Percentiles rank a stretch among this genome's conserved stretches.
These are phyloP conservation scores for Montifringilla adamsi DNA, from an alignment of 2,113 vertebrate species.

Conservation along the genomic window DNA sequence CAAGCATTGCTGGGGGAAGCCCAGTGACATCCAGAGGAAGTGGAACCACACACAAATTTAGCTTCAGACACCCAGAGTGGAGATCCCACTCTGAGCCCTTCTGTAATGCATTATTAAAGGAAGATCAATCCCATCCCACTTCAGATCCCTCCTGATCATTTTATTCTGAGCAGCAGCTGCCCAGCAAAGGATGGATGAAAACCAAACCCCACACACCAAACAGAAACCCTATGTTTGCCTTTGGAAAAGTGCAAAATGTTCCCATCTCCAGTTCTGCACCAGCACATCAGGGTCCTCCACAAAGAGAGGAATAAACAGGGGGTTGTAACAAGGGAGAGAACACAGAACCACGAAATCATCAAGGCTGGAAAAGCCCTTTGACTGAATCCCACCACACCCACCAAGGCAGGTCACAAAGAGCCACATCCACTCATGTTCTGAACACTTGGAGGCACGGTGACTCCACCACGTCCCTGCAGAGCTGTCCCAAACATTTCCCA, in stretches of 20 bases:
- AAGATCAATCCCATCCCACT: neutral
- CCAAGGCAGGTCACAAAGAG: accelerated
- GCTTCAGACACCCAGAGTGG: neutral
- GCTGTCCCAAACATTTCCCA: neutral
- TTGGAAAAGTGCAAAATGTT: accelerated
- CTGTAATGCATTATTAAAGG: neutral
- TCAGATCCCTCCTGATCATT: neutral
- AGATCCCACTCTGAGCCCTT: neutral
- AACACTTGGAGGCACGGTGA: accelerated
- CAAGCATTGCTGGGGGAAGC: neutral
- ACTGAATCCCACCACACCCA: neutral
- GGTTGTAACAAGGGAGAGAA: neutral
- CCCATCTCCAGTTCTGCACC: neutral
- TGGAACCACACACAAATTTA: neutral
- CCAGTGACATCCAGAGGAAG: neutral
- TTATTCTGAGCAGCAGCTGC: neutral
- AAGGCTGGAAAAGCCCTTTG: neutral
- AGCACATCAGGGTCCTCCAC: neutral
- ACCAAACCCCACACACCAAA: neutral
- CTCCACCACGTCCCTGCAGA: neutral
- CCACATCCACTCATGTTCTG: neutral
- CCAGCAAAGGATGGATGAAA: neutral
- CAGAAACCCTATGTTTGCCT: accelerated
- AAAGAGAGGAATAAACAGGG: accelerated
- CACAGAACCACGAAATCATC: neutral